A percentile compares a stretch with the other conserved stretches of the same genome.
phyloP scores from a whole-genome alignment of 2,113 vertebrate genomes.

The Suricata suricatta region DNA sequence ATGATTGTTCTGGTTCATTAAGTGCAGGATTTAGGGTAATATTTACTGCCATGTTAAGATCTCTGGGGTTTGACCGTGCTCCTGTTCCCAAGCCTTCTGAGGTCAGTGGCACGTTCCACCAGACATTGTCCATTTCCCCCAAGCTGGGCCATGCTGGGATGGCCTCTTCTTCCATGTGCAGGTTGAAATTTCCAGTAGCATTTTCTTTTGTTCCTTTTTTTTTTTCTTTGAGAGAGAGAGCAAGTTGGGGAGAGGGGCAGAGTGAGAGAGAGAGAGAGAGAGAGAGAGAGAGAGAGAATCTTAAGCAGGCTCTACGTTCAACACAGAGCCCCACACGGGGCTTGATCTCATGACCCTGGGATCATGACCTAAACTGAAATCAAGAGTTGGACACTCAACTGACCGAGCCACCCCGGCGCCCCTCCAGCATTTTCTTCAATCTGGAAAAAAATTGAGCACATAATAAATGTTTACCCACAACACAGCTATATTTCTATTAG shows the following conservation, averaged over 20 bases:
- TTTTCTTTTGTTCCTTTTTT: neutral
- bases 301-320: too few relatives aligned
- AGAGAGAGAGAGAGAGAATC: too few relatives aligned
- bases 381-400: too few relatives aligned
- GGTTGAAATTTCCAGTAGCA: neutral
- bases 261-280: too few relatives aligned
- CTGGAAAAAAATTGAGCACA: neutral
- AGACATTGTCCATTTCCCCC: neutral
- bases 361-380: too few relatives aligned
- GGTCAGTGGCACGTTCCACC: neutral
- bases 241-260: too few relatives aligned
- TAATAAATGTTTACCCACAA: neutral
- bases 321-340: too few relatives aligned
- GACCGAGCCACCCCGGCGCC: too few relatives aligned
- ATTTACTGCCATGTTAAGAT: neutral
- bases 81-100: neutral
- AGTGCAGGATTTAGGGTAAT: neutral
- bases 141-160: neutral
- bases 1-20: neutral
- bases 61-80: neutral
- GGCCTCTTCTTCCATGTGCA: neutral
- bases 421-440: neutral
- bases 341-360: too few relatives aligned
- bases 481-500: neutral
- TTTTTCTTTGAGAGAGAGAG: too few relatives aligned